Base-by-base conservation (phyloP, 2,113 vertebrate species). In the Drymodes brunneopygia region DNA sequence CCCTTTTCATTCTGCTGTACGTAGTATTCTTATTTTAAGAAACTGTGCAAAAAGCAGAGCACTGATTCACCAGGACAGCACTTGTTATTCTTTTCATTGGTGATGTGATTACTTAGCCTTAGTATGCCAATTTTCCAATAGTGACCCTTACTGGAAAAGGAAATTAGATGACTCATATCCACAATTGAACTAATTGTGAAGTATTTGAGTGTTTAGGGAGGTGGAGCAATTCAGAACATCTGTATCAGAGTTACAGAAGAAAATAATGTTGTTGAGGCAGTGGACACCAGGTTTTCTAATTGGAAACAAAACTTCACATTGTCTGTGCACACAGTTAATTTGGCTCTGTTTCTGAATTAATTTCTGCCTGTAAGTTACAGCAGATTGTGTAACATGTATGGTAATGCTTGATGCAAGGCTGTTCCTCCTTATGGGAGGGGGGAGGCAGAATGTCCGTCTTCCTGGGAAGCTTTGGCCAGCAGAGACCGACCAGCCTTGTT, bases 91-190 rank as follows among this genome's bases (percentile, higher is more conserved):
- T 69, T 88, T 89, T 60, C 47, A 22, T 58, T 78, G 38, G 56
- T 89, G 60, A 44, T 17, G 1, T 78, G 60, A 40, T 74, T 93
- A 66, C 75, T 93, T 75, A 80, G 82, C 36, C 28, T 91, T 90
- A 57, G 40, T 79, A 33, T 85, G 94, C 85, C 94, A 86, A 11
- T 86, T 96, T 95, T 93, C 74, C 72, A 50, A 6, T 24, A 87
- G 44, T 62, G 65, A 79, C 48, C 70, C 88, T 92, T 95, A 70
- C 71, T 94, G 92, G 92, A 92, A 96, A 88, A 92, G 75, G 75
- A 90, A 90, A 88, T 88, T 57, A 67, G 85, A 83, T 96, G 94
- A 97, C 56, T 96, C 90, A 86, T 31, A 51, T 78, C 42, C 77
- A 81, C 54, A 80, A 1, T 86, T 90, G 70, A 82, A 38, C 54